Conservation (phyloP, 2,888 invertebrate genomes). For the Drosophila subsilvestris region DNA sequence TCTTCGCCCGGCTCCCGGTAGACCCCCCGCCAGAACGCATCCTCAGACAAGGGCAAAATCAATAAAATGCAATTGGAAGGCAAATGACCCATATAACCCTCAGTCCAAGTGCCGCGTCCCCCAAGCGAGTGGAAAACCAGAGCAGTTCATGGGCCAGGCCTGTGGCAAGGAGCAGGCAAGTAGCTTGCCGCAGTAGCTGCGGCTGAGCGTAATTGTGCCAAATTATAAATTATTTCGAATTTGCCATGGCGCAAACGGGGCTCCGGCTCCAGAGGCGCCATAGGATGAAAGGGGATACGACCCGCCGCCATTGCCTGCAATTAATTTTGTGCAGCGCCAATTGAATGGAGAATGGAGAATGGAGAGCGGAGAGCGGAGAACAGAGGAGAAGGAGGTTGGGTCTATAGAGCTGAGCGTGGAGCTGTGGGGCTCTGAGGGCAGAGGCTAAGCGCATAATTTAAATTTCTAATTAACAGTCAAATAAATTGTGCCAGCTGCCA, state of each 20-base stretch:
- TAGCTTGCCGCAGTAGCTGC: slow-evolving; percentile 46
- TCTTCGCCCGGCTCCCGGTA: slow-evolving; percentile 30
- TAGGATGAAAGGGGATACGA: slow-evolving; percentile 3
- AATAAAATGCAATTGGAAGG: slow-evolving; percentile 66
- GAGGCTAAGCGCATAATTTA: slow-evolving; percentile 75
- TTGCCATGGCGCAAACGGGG: slow-evolving; percentile 61
- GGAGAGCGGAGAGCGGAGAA: background rate
- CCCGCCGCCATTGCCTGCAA: slow-evolving; percentile 53
- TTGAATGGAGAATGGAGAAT: slow-evolving; percentile 52
- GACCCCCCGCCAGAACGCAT: slow-evolving; percentile 6
- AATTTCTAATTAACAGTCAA: slow-evolving; percentile 78
- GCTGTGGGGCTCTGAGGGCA: slow-evolving; percentile 29
- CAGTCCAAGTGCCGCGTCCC: background rate
- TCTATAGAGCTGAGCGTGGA: background rate
- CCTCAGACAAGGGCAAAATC: slow-evolving; percentile 55
- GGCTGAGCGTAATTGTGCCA: slow-evolving; percentile 71
- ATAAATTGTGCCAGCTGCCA: slow-evolving; percentile 70
- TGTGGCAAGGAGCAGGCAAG: slow-evolving; percentile 38
- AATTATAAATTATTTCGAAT: slow-evolving; percentile 78
- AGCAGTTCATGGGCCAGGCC: slow-evolving; percentile 22
- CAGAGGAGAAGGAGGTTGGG: slow-evolving; percentile 1
- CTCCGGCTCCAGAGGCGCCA: slow-evolving; percentile 11
- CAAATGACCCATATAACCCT: slow-evolving; percentile 68
- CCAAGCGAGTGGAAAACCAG: slow-evolving; percentile 16
- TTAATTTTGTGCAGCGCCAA: slow-evolving; percentile 72